phyloP scores from a whole-genome alignment of 2,113 vertebrate species.

The Pelvicachromis taeniatus region DNA sequence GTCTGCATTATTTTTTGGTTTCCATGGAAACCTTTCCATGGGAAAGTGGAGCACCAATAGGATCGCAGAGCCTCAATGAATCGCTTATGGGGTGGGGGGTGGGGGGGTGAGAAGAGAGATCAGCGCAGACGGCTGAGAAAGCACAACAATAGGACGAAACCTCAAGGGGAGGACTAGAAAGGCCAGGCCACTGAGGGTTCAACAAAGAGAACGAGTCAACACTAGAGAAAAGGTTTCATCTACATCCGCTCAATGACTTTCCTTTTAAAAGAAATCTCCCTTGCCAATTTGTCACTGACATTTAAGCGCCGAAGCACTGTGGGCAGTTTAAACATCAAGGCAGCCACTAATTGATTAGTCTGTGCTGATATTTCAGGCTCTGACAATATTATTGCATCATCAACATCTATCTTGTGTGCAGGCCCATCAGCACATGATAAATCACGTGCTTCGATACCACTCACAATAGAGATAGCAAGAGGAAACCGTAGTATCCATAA shows the following conservation, averaged over 20 bases:
- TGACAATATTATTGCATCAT: slow-evolving; percentile 58
- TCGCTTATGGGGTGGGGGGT: slow-evolving; percentile 47
- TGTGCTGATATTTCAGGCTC: slow-evolving; percentile 56
- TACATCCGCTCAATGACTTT: slow-evolving; percentile 42
- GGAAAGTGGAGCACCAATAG: slow-evolving; percentile 67
- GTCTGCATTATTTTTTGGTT: slow-evolving; percentile 68
- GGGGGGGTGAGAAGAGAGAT: slow-evolving; percentile 51
- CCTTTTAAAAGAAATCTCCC: slow-evolving; percentile 35
- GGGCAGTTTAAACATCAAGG: slow-evolving; percentile 49
- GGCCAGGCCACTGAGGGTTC: slow-evolving; percentile 50
- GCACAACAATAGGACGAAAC: slow-evolving; percentile 59
- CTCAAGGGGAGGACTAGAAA: slow-evolving; percentile 51
- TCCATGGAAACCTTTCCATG: slow-evolving; percentile 69
- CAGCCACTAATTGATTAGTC: slow-evolving; percentile 52
- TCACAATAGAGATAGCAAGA: neutral
- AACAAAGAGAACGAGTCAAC: slow-evolving; percentile 22
- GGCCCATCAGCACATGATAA: neutral
- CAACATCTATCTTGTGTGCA: neutral
- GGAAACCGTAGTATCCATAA: neutral
- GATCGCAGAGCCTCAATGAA: slow-evolving; percentile 50
- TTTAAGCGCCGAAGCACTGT: slow-evolving; percentile 47
- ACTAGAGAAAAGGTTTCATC: slow-evolving; percentile 54
- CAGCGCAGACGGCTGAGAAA: slow-evolving; percentile 52
- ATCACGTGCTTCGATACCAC: neutral
- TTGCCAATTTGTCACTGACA: slow-evolving; percentile 56